Conservation (phyloP, 1,140 invertebrate genomes). For the Achroia grisella region DNA sequence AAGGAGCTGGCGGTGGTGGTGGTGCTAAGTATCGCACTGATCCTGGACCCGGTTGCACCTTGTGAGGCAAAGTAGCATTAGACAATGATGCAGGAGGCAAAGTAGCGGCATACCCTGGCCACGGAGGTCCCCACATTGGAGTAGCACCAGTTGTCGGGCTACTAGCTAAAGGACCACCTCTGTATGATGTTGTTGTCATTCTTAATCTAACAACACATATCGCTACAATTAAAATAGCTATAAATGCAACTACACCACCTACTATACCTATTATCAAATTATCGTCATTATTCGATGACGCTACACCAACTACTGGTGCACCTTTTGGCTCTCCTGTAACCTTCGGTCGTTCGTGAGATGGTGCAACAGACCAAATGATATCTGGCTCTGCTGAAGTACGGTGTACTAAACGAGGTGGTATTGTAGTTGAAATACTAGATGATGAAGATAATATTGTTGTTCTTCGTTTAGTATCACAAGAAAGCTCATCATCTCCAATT, state of each 20-base stretch:
- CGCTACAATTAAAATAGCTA: slow-evolving; percentile 89
- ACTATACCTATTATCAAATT: slow-evolving; percentile 94
- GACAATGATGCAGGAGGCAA: slow-evolving; percentile 67
- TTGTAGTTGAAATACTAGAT: slow-evolving; percentile 56
- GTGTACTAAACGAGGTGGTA: slow-evolving; percentile 67
- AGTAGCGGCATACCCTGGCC: slow-evolving; percentile 72
- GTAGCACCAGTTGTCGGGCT: slow-evolving; percentile 61
- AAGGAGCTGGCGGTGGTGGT: slow-evolving; percentile 63
- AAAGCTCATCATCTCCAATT: slow-evolving; percentile 85
- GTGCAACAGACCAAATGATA: slow-evolving; percentile 90
- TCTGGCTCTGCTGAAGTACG: slow-evolving; percentile 83
- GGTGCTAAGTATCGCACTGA: slow-evolving; percentile 69
- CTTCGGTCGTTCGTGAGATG: slow-evolving; percentile 74
- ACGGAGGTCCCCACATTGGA: slow-evolving; percentile 71
- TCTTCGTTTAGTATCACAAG: slow-evolving; percentile 79
- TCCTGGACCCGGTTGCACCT: slow-evolving; percentile 74
- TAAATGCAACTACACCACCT: slow-evolving; percentile 91
- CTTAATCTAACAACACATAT: slow-evolving; percentile 88
- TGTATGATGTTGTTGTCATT: slow-evolving; percentile 79
- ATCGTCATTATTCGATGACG: slow-evolving; percentile 86
- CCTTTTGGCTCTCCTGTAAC: slow-evolving; percentile 75
- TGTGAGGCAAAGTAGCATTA: slow-evolving; percentile 78
- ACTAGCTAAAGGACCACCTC: slow-evolving; percentile 78
- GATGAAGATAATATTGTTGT: slow-evolving; percentile 72
- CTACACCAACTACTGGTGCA: slow-evolving; percentile 73